Conservation (phyloP, 1,140 invertebrate genomes). For the Caerostris extrusa region DNA sequence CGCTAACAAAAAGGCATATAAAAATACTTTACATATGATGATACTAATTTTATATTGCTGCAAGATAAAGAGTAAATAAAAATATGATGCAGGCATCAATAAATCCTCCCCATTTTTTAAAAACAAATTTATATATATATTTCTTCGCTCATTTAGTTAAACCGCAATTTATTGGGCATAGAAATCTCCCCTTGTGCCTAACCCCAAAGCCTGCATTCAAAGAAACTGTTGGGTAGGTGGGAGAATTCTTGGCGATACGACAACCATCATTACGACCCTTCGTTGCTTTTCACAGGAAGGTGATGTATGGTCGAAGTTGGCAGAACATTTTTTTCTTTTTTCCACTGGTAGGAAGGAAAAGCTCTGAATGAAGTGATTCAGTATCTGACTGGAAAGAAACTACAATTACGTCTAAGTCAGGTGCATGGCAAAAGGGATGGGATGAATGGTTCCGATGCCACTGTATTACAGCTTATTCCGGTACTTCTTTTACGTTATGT, state of each 20-base stretch:
- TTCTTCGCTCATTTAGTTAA: background rate
- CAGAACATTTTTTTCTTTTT: conserved; percentile 37
- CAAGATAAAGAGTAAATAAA: background rate
- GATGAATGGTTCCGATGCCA: background rate
- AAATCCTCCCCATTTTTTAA: background rate
- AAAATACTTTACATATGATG: background rate
- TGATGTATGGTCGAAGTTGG: conserved; percentile 55
- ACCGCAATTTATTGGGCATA: background rate
- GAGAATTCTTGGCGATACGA: background rate
- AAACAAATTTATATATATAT: no score
- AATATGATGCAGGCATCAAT: background rate
- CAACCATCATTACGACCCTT: conserved; percentile 18
- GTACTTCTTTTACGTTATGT: background rate
- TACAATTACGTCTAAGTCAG: conserved; percentile 38
- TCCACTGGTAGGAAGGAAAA: background rate
- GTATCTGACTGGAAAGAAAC: conserved; percentile 39
- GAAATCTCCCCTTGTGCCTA: background rate
- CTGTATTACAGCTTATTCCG: background rate
- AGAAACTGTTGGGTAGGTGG: background rate
- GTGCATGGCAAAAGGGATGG: background rate
- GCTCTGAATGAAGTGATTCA: conserved; percentile 15
- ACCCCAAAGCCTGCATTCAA: background rate
- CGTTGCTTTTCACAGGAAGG: conserved; percentile 26
- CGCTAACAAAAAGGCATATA: no score
- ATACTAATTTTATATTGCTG: background rate